phyloP scores from a whole-genome alignment of 2,797 vertebrate genomes.

The Miichthys miiuy region DNA sequence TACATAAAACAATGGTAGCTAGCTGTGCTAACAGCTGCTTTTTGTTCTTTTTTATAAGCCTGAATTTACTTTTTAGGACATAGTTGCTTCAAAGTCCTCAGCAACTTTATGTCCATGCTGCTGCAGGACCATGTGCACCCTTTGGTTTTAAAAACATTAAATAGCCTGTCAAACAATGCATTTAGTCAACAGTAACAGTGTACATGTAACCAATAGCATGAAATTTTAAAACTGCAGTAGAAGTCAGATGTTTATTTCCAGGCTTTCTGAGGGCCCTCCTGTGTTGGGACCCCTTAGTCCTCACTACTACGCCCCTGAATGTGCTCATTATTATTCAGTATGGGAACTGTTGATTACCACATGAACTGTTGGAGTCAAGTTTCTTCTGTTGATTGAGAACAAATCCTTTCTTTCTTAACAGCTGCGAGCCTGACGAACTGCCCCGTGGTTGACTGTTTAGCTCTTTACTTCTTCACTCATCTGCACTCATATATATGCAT shows the following conservation, averaged over 20 bases:
- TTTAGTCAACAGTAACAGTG: background rate
- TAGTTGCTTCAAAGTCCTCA: background rate
- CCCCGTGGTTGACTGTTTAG: constrained; percentile 56
- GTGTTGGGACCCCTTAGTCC: background rate
- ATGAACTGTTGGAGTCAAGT: constrained; percentile 23
- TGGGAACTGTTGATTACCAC: constrained; percentile 12
- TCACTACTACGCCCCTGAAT: background rate
- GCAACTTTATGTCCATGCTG: background rate
- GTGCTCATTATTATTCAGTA: constrained; percentile 2
- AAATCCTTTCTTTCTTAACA: constrained; percentile 41
- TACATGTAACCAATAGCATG: background rate
- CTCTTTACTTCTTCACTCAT: constrained; percentile 54
- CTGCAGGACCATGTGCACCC: no score
- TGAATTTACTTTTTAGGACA: background rate
- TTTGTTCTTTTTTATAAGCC: background rate
- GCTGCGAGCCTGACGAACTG: constrained; percentile 40
- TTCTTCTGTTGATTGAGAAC: constrained; percentile 48
- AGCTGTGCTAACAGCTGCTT: background rate
- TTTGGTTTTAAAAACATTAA: background rate
- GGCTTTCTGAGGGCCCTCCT: no score
- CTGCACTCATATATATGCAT: constrained; percentile 62
- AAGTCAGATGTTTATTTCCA: background rate
- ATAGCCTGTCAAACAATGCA: background rate
- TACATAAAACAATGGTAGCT: constrained; percentile 3
- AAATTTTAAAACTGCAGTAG: background rate